phyloP scores from a whole-genome alignment of 2,888 invertebrate genomes.

The Xanthorhoe spadicearia region DNA sequence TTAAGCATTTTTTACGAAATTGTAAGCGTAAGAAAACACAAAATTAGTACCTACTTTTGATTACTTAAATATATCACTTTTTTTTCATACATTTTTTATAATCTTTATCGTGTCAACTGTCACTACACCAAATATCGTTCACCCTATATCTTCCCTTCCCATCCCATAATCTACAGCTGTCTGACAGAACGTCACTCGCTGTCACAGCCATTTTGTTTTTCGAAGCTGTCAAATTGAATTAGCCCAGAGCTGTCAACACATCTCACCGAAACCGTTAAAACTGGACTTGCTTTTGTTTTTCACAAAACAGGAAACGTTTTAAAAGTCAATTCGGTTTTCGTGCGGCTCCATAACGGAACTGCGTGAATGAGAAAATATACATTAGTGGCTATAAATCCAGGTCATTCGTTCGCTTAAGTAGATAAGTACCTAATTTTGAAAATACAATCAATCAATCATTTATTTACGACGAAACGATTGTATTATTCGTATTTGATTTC shows the following conservation, averaged over 20 bases:
- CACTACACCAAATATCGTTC: constrained; percentile 14
- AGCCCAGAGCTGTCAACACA: constrained; percentile 27
- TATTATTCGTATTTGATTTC: constrained; percentile 1
- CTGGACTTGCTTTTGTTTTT: constrained; percentile 23
- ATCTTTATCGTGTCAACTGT: constrained; percentile 7
- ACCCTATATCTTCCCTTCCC: constrained; percentile 16
- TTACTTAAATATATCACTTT: no score
- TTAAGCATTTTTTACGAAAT: background rate
- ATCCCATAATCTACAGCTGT: constrained; percentile 8
- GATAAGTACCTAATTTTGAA: no score
- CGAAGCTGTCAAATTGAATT: constrained; percentile 23
- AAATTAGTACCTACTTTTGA: no score
- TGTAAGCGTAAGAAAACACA: no score
- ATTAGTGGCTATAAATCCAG: constrained; percentile 22
- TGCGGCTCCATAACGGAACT: constrained; percentile 47
- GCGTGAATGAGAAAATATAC: constrained; percentile 16
- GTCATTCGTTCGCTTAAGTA: constrained; percentile 14
- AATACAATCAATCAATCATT: no score
- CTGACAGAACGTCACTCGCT: constrained; percentile 6
- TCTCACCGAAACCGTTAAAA: constrained; percentile 26
- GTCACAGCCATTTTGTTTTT: constrained; percentile 22
- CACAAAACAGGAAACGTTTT: constrained; percentile 45
- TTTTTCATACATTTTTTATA: background rate
- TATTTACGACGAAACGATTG: background rate
- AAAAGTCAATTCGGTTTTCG: constrained; percentile 47